Percentiles rank a stretch among this genome's conserved stretches.
These are phyloP conservation scores for Notothenia rossii DNA, from an alignment of 2,113 vertebrate genomes.

Conservation along the genomic window DNA sequence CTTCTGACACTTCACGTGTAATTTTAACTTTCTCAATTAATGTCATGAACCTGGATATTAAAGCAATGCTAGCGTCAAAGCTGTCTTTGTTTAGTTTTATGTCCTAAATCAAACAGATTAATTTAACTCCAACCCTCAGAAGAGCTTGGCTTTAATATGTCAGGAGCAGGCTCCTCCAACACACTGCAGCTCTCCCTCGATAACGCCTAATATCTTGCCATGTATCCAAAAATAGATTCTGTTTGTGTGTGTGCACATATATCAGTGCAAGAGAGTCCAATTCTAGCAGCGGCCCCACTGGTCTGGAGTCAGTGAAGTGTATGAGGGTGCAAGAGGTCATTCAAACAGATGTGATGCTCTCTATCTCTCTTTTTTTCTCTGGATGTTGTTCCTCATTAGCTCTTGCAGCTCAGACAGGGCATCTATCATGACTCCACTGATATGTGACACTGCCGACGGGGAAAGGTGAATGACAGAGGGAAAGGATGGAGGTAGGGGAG, in stretches of 20 bases:
- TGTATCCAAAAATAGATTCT: constrained; percentile 36
- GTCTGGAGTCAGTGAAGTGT: constrained; percentile 30
- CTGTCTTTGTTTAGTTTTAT: neutral
- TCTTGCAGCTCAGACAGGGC: constrained; percentile 21
- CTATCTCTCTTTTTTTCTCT: constrained; percentile 13
- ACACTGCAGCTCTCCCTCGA: constrained; percentile 13
- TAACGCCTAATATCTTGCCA: constrained; percentile 16
- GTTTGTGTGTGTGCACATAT: neutral
- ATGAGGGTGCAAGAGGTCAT: constrained; percentile 29
- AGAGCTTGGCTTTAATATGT: neutral
- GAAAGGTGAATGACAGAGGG: constrained; percentile 1
- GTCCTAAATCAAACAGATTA: neutral
- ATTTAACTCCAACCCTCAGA: neutral
- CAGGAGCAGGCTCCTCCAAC: neutral
- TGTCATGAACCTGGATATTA: neutral
- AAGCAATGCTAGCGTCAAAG: neutral
- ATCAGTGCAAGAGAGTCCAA: neutral
- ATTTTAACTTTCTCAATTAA: neutral
- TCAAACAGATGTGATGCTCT: constrained; percentile 28
- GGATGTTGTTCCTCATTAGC: constrained; percentile 21
- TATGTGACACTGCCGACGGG: neutral
- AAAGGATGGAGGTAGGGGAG: neutral
- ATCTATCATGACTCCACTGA: constrained; percentile 12
- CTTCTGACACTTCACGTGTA: neutral
- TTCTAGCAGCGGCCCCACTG: constrained; percentile 16